Evolutionary conservation across 1,140 invertebrate species (phyloP).

Genomic region (Caenorhabditis brenneri): DNA sequence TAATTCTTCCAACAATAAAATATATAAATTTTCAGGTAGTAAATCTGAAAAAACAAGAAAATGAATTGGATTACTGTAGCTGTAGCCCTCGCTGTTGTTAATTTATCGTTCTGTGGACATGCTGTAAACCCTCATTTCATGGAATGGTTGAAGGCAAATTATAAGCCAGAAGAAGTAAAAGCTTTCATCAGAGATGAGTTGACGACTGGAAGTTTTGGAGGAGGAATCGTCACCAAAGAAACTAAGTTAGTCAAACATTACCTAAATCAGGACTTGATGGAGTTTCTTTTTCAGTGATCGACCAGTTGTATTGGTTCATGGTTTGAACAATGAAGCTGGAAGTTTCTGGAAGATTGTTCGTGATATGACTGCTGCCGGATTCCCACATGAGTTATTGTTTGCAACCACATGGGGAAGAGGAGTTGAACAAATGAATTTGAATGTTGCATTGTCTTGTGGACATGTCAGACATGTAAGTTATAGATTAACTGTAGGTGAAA

Average conservation of each 20-base stretch:
- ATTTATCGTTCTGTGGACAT: not conserved
- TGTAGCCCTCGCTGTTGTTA: not conserved
- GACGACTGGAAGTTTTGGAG: constrained; percentile 23
- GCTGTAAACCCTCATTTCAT: not conserved
- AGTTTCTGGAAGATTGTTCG: not conserved
- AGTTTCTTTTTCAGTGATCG: constrained; percentile 15
- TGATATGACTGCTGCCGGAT: not conserved
- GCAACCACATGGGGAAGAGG: constrained; percentile 30
- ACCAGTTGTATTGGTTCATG: constrained; percentile 45
- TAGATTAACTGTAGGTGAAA: no score
- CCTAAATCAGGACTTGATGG: not conserved
- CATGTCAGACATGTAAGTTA: constrained; percentile 8
- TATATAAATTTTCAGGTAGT: constrained; percentile 8
- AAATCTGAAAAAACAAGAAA: not conserved
- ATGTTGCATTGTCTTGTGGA: not conserved
- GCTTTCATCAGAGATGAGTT: not conserved
- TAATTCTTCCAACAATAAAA: not conserved
- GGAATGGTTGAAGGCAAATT: not conserved
- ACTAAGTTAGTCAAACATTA: not conserved
- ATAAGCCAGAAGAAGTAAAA: not conserved
- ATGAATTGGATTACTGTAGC: constrained; percentile 31
- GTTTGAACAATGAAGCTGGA: constrained; percentile 41
- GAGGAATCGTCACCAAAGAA: not conserved
- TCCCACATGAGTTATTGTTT: not conserved
- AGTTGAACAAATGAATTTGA: not conserved